Conservation (phyloP, 2,797 vertebrate species). For the Acipenser oxyrinchus region DNA sequence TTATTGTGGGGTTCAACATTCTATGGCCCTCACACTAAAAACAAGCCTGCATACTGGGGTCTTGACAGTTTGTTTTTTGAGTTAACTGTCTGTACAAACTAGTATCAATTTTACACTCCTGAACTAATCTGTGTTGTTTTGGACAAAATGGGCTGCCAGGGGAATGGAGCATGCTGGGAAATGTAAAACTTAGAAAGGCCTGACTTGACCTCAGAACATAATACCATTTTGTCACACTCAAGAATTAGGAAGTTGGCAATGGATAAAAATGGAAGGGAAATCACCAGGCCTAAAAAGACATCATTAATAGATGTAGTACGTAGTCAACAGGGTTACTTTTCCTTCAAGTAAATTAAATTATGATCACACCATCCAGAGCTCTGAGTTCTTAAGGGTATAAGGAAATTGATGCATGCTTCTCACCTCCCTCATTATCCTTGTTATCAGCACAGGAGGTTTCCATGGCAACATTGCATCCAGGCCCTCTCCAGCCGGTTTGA, state of each 20-base stretch:
- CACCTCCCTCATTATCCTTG: conserved; percentile 99
- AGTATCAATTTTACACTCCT: too few relatives aligned
- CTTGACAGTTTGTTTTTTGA: too few relatives aligned
- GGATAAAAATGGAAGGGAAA: background rate
- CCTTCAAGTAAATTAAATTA: conserved; percentile 8
- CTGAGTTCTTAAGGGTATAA: conserved; percentile 33
- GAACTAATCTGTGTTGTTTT: too few relatives aligned
- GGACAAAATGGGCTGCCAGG: too few relatives aligned
- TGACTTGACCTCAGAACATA: background rate
- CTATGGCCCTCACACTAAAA: too few relatives aligned
- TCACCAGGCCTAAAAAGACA: background rate
- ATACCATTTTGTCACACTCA: background rate
- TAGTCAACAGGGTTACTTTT: background rate
- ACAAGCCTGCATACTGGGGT: too few relatives aligned
- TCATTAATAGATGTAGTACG: background rate
- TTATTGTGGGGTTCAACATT: too few relatives aligned
- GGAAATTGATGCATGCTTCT: conserved; percentile 48
- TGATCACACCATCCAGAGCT: background rate
- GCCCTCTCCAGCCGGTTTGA: conserved; percentile 96
- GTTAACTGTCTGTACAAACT: too few relatives aligned
- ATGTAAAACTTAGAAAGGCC: too few relatives aligned
- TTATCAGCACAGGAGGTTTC: conserved; percentile 95
- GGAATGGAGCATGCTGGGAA: too few relatives aligned
- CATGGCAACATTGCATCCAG: conserved; percentile 96
- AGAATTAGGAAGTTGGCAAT: background rate